Conservation (phyloP, 2,797 vertebrate genomes). For the Buphagus erythrorhynchus region DNA sequence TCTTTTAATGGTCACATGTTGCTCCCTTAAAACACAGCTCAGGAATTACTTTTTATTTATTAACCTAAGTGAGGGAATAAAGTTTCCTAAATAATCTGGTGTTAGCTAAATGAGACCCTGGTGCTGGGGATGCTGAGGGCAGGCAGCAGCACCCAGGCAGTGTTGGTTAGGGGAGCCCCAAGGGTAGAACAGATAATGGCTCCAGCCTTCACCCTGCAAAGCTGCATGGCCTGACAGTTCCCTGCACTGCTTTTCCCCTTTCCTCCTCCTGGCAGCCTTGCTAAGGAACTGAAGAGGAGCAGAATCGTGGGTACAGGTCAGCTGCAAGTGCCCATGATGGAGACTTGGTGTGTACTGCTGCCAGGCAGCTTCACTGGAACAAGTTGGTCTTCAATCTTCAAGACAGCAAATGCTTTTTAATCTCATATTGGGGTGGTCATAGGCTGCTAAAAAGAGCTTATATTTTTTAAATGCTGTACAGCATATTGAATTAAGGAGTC, state of each 20-base stretch:
- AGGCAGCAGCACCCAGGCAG: rapidly evolving
- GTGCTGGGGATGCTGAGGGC: background rate
- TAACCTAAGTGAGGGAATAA: background rate
- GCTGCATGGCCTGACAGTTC: rapidly evolving
- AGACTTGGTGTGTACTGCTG: background rate
- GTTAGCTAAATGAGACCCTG: background rate
- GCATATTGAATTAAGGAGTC: background rate
- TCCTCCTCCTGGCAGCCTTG: background rate
- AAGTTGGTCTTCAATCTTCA: background rate
- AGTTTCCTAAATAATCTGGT: background rate
- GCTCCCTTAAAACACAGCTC: background rate
- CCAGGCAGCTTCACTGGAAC: background rate
- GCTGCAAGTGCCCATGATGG: background rate
- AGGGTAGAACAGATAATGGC: background rate
- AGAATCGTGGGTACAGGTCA: background rate
- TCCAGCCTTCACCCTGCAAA: background rate
- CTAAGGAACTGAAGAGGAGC: background rate
- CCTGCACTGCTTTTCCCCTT: background rate
- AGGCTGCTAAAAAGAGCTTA: background rate
- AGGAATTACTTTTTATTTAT: background rate
- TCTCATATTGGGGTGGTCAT: background rate
- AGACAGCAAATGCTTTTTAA: background rate
- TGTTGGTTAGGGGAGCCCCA: background rate
- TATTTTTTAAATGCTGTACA: background rate
- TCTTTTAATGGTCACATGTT: background rate